Conservation (phyloP, 2,113 vertebrate genomes). For the Dicerorhinus sumatrensis region DNA sequence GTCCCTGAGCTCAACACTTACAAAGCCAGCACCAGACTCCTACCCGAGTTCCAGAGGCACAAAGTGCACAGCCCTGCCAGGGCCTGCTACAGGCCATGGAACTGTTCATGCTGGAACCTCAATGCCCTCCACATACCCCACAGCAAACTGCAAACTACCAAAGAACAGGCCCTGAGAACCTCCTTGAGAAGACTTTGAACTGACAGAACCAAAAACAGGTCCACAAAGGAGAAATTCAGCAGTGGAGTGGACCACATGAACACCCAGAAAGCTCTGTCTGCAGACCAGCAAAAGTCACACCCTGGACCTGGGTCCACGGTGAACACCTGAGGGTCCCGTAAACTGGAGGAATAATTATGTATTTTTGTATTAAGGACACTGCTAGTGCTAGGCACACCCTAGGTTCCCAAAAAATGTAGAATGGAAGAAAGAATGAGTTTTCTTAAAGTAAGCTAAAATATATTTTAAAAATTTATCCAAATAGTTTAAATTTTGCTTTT, state of each 20-base stretch:
- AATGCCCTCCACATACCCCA: neutral
- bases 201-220: neutral
- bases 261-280: neutral
- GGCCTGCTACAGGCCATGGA: neutral
- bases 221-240: neutral
- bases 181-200: neutral
- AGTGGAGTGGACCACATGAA: rapidly evolving
- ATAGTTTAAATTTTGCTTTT: neutral
- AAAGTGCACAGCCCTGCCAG: neutral
- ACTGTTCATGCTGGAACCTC: neutral
- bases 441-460: neutral
- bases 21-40: neutral
- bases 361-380: neutral
- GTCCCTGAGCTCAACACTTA: neutral
- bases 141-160: neutral
- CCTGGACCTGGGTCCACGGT: neutral
- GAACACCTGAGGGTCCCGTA: neutral
- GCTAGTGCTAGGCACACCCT: neutral
- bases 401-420: neutral
- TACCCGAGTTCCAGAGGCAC: neutral
- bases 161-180: neutral
- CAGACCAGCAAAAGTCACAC: neutral
- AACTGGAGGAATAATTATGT: neutral
- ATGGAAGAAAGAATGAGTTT: neutral
- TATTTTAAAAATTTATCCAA: neutral